These are phyloP conservation scores for Lycia hirtaria DNA, from an alignment of 2,888 invertebrate genomes.

Conservation along the genomic window DNA sequence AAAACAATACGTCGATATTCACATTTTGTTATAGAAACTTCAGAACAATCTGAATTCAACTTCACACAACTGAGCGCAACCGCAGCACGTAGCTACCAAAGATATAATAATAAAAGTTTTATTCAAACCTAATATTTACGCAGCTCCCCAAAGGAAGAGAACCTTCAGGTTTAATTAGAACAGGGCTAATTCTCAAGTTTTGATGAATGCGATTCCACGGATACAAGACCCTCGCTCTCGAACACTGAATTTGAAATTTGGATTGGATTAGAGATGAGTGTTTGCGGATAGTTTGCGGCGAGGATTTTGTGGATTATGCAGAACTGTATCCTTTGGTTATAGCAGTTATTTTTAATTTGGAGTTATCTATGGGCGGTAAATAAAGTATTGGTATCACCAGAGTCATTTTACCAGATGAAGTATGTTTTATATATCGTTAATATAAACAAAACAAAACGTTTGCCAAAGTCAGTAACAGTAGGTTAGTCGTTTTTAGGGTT, in stretches of 20 bases:
- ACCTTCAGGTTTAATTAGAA: constrained; percentile 81
- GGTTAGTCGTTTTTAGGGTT: no score
- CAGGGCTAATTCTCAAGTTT: constrained; percentile 81
- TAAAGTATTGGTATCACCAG: no score
- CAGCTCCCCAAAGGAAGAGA: constrained; percentile 62
- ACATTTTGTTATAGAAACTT: no score
- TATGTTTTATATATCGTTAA: no score
- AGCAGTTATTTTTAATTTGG: not conserved
- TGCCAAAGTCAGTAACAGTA: no score
- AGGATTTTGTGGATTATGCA: not conserved
- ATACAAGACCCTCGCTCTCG: constrained; percentile 58
- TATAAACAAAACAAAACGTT: no score
- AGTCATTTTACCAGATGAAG: no score
- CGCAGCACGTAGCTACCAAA: not conserved
- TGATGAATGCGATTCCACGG: constrained; percentile 82
- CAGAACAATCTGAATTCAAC: no score
- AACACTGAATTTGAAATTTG: constrained; percentile 74
- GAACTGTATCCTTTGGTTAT: not conserved
- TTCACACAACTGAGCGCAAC: no score
- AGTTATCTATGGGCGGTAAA: no score
- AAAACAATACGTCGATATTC: no score
- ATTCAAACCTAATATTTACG: constrained; percentile 76
- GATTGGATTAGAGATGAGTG: constrained; percentile 50
- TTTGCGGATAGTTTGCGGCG: not conserved
- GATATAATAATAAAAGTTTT: constrained; percentile 72